phyloP scores from a whole-genome alignment of 2,113 vertebrate species.

The Coregonus clupeaformis region DNA sequence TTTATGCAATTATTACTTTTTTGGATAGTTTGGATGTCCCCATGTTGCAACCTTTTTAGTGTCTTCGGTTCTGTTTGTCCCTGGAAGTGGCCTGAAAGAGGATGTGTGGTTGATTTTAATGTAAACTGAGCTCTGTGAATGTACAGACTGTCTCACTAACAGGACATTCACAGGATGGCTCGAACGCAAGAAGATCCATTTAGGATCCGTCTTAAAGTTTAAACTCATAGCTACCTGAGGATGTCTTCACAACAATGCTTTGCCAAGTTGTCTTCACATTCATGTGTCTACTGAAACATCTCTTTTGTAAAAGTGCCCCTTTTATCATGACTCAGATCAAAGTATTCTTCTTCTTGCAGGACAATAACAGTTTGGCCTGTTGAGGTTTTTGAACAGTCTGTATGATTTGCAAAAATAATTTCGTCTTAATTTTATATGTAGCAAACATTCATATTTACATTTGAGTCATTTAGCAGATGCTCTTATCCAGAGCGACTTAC shows the following conservation, averaged over 20 bases:
- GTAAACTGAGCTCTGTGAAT: neutral
- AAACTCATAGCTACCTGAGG: neutral
- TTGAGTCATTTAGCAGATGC: constrained; percentile 59
- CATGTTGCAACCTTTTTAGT: constrained; percentile 16
- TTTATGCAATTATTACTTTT: neutral
- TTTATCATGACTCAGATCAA: neutral
- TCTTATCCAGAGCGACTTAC: too few species aligned
- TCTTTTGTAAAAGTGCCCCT: neutral
- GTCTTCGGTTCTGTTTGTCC: constrained; percentile 1
- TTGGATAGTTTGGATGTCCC: constrained; percentile 30
- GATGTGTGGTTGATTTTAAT: neutral
- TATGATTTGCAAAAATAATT: constrained; percentile 15
- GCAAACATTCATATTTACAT: constrained; percentile 11
- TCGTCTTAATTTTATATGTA: constrained; percentile 63
- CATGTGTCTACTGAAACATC: neutral
- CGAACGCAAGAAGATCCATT: neutral
- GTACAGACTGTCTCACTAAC: neutral
- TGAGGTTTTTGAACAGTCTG: neutral
- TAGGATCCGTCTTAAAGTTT: neutral
- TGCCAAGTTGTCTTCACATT: neutral
- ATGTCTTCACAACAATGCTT: neutral
- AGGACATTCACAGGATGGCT: neutral
- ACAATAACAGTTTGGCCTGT: neutral
- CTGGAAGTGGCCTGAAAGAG: constrained; percentile 25
- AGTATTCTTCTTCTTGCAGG: neutral